phyloP scores from a whole-genome alignment of 2,888 invertebrate genomes.

The Clunio marinus region DNA sequence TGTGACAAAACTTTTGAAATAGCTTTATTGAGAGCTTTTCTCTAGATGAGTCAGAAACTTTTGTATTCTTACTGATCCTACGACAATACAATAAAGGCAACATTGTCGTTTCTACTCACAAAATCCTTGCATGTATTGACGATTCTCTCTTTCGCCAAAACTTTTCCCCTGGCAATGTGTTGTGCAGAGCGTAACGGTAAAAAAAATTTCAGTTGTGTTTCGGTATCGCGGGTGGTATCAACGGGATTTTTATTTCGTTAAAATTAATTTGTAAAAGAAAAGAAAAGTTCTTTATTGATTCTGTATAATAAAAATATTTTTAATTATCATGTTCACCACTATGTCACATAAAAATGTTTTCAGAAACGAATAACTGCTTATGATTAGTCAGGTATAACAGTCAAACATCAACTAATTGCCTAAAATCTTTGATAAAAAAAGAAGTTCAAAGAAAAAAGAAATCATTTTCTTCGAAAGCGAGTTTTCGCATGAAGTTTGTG shows the following conservation, averaged over 20 bases:
- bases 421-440: background rate
- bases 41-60: background rate
- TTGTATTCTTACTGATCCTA: background rate
- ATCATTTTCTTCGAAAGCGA: background rate
- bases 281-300: conserved; percentile 26
- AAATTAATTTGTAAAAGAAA: conserved; percentile 30
- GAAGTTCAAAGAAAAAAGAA: background rate
- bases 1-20: conserved; percentile 12
- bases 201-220: conserved; percentile 38
- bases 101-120: background rate
- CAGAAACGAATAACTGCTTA: conserved; percentile 19
- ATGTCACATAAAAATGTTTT: background rate
- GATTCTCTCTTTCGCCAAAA: conserved; percentile 13
- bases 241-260: conserved; percentile 36
- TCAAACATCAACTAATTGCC: background rate
- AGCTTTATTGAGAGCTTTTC: background rate
- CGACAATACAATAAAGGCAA: background rate
- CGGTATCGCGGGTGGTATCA: conserved; percentile 36
- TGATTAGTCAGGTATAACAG: conserved; percentile 32
- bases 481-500: background rate
- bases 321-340: conserved; percentile 7
- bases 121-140: background rate
- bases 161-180: conserved; percentile 19
- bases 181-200: conserved; percentile 11
- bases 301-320: conserved; percentile 6